Conservation (phyloP, 2,888 invertebrate genomes). For the Arctia plantaginis region DNA sequence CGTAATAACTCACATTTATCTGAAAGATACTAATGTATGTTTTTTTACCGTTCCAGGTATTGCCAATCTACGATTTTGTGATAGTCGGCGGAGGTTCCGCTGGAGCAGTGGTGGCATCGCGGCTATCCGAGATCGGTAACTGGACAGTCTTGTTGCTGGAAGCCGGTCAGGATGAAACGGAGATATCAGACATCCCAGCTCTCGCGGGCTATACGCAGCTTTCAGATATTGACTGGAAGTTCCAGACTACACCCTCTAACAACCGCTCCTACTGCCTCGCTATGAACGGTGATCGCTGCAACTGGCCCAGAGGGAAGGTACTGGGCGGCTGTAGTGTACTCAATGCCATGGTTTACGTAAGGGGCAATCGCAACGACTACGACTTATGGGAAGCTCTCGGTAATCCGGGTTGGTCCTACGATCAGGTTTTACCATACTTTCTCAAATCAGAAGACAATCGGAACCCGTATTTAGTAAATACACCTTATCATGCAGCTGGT, state of each 20-base stretch:
- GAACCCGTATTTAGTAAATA: slow-evolving; percentile 92
- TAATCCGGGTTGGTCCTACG: slow-evolving; percentile 95
- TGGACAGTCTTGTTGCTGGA: slow-evolving; percentile 95
- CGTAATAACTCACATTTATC: neutral
- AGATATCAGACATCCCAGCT: slow-evolving; percentile 95
- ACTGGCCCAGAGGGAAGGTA: slow-evolving; percentile 97
- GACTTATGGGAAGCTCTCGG: slow-evolving; percentile 94
- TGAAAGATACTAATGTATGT: neutral
- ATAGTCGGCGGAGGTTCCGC: slow-evolving; percentile 96
- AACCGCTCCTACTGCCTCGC: slow-evolving; percentile 94
- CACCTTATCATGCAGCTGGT: slow-evolving; percentile 91
- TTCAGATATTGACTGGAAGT: slow-evolving; percentile 96
- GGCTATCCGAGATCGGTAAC: slow-evolving; percentile 92
- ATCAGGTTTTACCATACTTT: slow-evolving; percentile 93
- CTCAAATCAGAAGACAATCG: slow-evolving; percentile 95
- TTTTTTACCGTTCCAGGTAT: slow-evolving; percentile 85
- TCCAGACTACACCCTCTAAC: slow-evolving; percentile 92
- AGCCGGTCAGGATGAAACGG: slow-evolving; percentile 95
- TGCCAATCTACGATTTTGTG: slow-evolving; percentile 94
- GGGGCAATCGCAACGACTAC: slow-evolving; percentile 95
- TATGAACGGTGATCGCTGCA: slow-evolving; percentile 95
- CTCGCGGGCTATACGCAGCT: slow-evolving; percentile 94
- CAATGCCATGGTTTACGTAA: slow-evolving; percentile 96
- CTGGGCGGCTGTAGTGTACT: slow-evolving; percentile 95
- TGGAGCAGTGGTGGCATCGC: slow-evolving; percentile 94